Conservation (phyloP, 2,113 vertebrate species). For the Balaeniceps rex region DNA sequence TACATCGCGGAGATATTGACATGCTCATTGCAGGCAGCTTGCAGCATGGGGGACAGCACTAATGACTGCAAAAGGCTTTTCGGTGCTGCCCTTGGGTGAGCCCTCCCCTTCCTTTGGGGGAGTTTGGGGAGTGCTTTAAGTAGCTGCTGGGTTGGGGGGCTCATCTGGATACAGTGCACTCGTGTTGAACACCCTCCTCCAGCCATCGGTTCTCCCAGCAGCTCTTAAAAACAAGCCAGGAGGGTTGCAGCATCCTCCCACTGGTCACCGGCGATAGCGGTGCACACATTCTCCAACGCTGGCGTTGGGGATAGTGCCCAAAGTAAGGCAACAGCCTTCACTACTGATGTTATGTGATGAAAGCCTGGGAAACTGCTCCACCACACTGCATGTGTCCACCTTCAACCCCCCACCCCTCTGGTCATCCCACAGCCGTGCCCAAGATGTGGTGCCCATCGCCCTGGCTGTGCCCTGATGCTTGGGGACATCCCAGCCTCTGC, state of each 20-base stretch:
- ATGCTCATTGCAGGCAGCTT: constrained; percentile 69
- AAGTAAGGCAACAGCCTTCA: not conserved
- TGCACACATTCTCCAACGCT: accelerated
- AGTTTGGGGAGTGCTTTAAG: constrained; percentile 3
- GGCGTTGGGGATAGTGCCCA: not conserved
- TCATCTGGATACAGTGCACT: not conserved
- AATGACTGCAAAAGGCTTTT: constrained; percentile 66
- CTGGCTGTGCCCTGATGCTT: not conserved
- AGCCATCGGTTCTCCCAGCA: not conserved
- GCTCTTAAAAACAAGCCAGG: not conserved
- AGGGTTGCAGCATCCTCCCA: not conserved
- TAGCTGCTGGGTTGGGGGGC: not conserved
- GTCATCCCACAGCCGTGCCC: not conserved
- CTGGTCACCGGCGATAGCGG: not conserved
- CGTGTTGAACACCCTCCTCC: not conserved
- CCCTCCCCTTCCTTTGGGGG: not conserved
- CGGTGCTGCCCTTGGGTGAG: not conserved
- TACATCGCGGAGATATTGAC: constrained; percentile 61
- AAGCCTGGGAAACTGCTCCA: not conserved
- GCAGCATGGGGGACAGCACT: constrained; percentile 59
- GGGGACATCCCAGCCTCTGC: not conserved
- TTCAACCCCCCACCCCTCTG: not conserved
- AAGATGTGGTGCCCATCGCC: accelerated
- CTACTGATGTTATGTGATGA: not conserved
- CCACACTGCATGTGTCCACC: too few relatives aligned